Percentiles rank a stretch among this genome's conserved stretches.
Evolutionary conservation across 2,888 invertebrate species (phyloP).

Genomic region (Lepidocyrtinus sp.): DNA sequence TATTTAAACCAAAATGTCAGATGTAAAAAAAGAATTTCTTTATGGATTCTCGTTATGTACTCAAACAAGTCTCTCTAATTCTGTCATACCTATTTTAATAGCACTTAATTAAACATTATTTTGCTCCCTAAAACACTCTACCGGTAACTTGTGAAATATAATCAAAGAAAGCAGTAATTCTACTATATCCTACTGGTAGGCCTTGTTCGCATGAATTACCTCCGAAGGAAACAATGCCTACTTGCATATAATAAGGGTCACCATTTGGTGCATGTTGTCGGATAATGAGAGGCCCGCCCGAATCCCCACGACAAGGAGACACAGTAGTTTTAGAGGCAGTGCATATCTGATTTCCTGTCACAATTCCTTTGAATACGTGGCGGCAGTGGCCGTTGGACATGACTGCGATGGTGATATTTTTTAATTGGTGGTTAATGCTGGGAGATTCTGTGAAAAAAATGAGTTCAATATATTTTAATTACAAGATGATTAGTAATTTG

Average conservation of each 20-base stretch:
- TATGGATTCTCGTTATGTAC: background rate
- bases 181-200: slow-evolving; percentile 67
- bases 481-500: too few species aligned
- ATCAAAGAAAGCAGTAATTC: slow-evolving; percentile 68
- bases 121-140: slow-evolving; percentile 46
- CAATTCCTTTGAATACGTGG: slow-evolving; percentile 65
- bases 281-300: slow-evolving; percentile 37
- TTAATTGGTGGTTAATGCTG: slow-evolving; percentile 55
- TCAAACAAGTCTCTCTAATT: background rate
- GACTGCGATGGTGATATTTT: slow-evolving; percentile 67
- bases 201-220: slow-evolving; percentile 67
- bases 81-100: too few species aligned
- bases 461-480: background rate
- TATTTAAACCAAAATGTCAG: too few species aligned
- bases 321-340: slow-evolving; percentile 65
- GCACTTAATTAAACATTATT: too few species aligned
- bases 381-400: slow-evolving; percentile 67
- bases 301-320: slow-evolving; percentile 67
- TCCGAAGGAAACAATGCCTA: slow-evolving; percentile 69
- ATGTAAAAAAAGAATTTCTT: too few species aligned
- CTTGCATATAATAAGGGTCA: slow-evolving; percentile 64
- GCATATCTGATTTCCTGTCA: slow-evolving; percentile 69
- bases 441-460: slow-evolving; percentile 25
- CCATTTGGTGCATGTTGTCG: slow-evolving; percentile 62
- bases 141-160: slow-evolving; percentile 62